Base-by-base conservation (phyloP, 1,140 invertebrate genomes). In the Tetramorium simillimum region DNA sequence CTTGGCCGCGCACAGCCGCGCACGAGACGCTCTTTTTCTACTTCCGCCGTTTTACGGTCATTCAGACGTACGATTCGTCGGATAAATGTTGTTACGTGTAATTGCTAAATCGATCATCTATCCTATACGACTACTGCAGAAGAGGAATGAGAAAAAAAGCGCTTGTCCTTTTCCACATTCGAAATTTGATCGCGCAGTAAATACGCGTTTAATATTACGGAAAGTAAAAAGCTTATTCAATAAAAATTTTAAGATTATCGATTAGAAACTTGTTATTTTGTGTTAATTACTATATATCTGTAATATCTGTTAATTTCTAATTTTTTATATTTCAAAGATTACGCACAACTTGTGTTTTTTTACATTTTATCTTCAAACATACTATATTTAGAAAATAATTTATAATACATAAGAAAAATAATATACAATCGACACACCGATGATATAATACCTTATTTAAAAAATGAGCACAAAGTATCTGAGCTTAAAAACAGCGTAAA, bases 21-120 rank as follows among this genome's bases (percentile, higher is more conserved):
- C 51, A 56, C 40, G 80, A 62, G 53, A 67, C 53, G 18, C 28
- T 84, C 69, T 84, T 75, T 84, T 60, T 73, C 51, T 43, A 75
- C 69, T 82, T 82, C 28, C 69, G 40, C 43, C n/a, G n/a, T 58
- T 84, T 73, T 75, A 84, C 80, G 69, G 14, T 12, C 56, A 56
- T 73, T 65, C 60, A 33, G 12, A 46, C 7, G 46, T 62, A 33
- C n/a, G n/a, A 67, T 84, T 73, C 69, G 69, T 84, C 40, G 69
- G n/a, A 75, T 84, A 43, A 84, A 58, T 40, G 69, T 75, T 43
- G 56, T 60, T 72, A 28, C 65, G 63, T 46, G 37, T 46, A 24
- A 12, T 65, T 84, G 28, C 37, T n/a, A 56, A 73, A 56, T 46
- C 53, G n/a, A 72, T 73, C 24, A 75, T 6, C 65, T 81, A n/a